Percentiles rank a stretch among this genome's conserved stretches.
Conservation (phyloP, 2,113 vertebrate species). For the Aspiorhynchus laticeps region DNA sequence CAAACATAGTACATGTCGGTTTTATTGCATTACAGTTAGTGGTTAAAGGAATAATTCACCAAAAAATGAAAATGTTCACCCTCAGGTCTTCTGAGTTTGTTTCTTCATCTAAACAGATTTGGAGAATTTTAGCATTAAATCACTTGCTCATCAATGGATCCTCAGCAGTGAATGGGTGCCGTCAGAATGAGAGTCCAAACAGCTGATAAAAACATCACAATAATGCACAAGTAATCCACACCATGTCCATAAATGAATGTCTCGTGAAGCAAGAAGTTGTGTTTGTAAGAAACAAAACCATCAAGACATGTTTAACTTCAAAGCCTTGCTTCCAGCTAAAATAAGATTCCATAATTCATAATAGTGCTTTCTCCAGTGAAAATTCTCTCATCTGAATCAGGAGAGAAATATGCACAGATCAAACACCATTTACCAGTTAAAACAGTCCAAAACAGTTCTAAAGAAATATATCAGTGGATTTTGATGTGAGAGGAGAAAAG, state of each 20-base stretch:
- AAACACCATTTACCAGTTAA: not conserved
- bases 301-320: not conserved
- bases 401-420: not conserved
- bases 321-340: not conserved
- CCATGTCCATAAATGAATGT: not conserved
- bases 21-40: not conserved
- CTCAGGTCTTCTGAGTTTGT: not conserved
- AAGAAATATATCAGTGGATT: not conserved
- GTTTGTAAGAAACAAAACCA: not conserved
- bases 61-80: not conserved
- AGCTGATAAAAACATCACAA: not conserved
- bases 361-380: not conserved
- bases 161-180: not conserved
- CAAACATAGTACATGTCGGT: not conserved
- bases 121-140: not conserved
- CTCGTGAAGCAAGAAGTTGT: not conserved
- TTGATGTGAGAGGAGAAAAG: too few species aligned
- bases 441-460: not conserved
- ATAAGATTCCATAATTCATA: not conserved
- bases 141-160: not conserved
- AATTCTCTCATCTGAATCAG: not conserved
- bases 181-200: not conserved
- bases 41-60: not conserved
- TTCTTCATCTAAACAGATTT: not conserved
- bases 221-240: not conserved